Conservation (phyloP, 1,140 invertebrate species). For the Achroia grisella region DNA sequence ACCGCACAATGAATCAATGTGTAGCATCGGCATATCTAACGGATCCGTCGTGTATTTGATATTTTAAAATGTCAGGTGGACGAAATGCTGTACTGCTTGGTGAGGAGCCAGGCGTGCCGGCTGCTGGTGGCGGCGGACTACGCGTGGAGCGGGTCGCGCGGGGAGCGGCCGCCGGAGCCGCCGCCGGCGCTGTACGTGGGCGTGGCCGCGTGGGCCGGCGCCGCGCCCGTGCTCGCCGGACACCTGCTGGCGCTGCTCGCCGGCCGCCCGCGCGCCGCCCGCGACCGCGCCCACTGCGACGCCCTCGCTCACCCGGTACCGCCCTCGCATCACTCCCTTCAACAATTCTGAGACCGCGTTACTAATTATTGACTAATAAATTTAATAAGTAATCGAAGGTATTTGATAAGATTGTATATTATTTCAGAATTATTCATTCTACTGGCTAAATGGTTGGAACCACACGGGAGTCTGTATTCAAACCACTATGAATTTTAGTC, state of each 20-base stretch:
- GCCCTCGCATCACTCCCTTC: too few relatives aligned
- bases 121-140: constrained; percentile 77
- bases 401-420: not conserved
- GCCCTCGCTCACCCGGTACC: constrained; percentile 29
- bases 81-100: constrained; percentile 87
- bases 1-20: too few relatives aligned
- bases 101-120: constrained; percentile 81
- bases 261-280: constrained; percentile 41
- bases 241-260: constrained; percentile 71
- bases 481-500: constrained; percentile 82
- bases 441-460: constrained; percentile 77
- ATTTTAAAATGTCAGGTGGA: constrained; percentile 66
- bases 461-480: constrained; percentile 82
- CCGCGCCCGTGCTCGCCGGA: constrained; percentile 71
- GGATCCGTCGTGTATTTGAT: too few relatives aligned
- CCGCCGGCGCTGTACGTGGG: constrained; percentile 76
- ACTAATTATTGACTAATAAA: not conserved
- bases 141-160: constrained; percentile 23
- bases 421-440: constrained; percentile 70
- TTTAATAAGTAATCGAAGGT: too few relatives aligned
- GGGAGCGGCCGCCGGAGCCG: constrained; percentile 9
- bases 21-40: too few relatives aligned
- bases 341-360: too few relatives aligned
- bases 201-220: constrained; percentile 60
- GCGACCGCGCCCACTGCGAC: constrained; percentile 35